Base-by-base conservation (phyloP, 2,113 vertebrate species). In the Syrmaticus mikado region DNA sequence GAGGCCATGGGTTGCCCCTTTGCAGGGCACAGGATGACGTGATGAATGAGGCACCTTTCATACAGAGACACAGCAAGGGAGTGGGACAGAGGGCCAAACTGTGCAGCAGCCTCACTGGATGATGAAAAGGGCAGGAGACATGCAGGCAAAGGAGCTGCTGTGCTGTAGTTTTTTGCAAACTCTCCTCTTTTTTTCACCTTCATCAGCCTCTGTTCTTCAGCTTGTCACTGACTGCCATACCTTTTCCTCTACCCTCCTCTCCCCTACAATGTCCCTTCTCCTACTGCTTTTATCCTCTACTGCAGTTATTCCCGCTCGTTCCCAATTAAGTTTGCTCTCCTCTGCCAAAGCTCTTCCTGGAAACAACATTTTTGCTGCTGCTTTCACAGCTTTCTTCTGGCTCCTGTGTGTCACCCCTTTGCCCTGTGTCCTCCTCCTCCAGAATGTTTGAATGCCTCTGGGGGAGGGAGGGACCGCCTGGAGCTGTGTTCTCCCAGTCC, bases 141-240 rank as follows among this genome's bases (percentile, higher is more conserved):
- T 5, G 38, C 50, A 86, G 76, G 20, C 46, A 40, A 20, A 82
- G 46, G 34, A 64, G 58, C 50, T 90, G 88, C 61, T 60, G 57
- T 22, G 28, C 79, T 50, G 19, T 94, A 82, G 36, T 46, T 84
- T 68, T 90, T 67, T 71, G 13, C 36, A 78, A 81, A 60, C 22
- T 17, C 19, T 19, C 34, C 34, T 70, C 85, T 94, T 74, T 81
- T 73, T 89, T 93, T 75, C 60, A 38, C 32, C 74, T 46, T 17
- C 53, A 76, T 91, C 91, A 76, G 13, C 40, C 58, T 83, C 48
- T 78, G 50, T 88, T 89, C 77, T 89, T 85, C 58, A 79, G 45
- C 79, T 83, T 81, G 57, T 90, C 87, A 85, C 68, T 86, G 84
- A 34, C 11, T 41, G 18, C 27, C 52, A 46, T 92, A 87, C 66